Conservation (phyloP, 2,797 vertebrate genomes). For the Sebastes vulpes region DNA sequence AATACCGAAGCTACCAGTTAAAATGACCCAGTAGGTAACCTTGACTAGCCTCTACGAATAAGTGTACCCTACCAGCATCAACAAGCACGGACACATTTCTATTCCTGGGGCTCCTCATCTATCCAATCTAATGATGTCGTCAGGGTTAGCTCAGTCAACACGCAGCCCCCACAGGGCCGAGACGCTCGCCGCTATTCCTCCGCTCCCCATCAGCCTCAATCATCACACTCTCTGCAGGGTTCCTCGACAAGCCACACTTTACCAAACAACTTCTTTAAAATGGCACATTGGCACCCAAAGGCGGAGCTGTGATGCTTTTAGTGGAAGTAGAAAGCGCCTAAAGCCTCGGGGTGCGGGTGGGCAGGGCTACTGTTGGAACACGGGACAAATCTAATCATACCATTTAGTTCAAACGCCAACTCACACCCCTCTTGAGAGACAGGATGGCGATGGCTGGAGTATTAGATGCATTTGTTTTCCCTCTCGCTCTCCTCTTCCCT, state of each 20-base stretch:
- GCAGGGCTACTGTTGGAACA: constrained; percentile 36
- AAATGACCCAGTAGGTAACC: not conserved
- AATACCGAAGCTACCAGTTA: not conserved
- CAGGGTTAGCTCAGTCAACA: constrained; percentile 32
- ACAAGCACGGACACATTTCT: constrained; percentile 15
- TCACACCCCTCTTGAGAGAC: constrained; percentile 43
- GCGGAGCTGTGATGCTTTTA: constrained; percentile 51
- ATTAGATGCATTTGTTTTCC: constrained; percentile 57
- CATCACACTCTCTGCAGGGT: constrained; percentile 56
- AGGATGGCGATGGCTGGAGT: constrained; percentile 15
- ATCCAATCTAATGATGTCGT: constrained; percentile 52
- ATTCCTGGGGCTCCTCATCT: constrained; percentile 26
- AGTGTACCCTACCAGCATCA: not conserved
- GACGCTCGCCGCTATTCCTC: constrained; percentile 24
- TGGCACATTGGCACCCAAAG: constrained; percentile 39
- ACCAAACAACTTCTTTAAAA: constrained; percentile 54
- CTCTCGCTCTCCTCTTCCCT: constrained; percentile 9
- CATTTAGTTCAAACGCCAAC: constrained; percentile 61
- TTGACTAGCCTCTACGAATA: not conserved
- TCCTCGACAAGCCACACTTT: constrained; percentile 46
- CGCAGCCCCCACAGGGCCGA: constrained; percentile 27
- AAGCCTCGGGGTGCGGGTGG: constrained; percentile 1
- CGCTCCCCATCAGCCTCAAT: constrained; percentile 57
- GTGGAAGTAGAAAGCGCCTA: constrained; percentile 36
- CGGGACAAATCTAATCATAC: constrained; percentile 65